Conservation (phyloP, 2,113 vertebrate genomes). For the Fregetta grallaria region DNA sequence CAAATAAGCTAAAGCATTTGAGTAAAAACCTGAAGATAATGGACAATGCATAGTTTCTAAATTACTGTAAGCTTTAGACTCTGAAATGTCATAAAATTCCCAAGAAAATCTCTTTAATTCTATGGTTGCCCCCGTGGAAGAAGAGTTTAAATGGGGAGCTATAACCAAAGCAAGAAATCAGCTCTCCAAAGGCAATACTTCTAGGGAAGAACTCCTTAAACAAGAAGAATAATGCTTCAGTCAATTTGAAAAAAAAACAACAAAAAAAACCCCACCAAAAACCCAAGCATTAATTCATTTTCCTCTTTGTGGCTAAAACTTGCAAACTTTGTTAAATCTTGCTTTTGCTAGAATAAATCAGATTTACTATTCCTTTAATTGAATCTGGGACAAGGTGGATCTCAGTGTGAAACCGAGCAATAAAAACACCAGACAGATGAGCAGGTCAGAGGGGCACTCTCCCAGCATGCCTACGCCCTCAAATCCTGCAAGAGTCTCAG, state of each 20-base stretch:
- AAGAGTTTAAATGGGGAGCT: neutral
- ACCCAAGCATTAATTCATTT: neutral
- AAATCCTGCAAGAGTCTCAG: neutral
- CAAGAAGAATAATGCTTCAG: neutral
- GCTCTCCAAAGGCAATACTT: neutral
- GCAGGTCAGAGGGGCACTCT: neutral
- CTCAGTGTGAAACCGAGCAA: neutral
- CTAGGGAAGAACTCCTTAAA: neutral
- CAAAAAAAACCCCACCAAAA: too few relatives aligned
- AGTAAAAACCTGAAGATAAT: neutral
- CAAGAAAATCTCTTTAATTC: neutral
- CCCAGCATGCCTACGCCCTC: rapidly evolving
- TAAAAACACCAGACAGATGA: neutral
- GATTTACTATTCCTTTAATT: neutral
- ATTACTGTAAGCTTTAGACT: neutral
- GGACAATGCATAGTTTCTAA: neutral
- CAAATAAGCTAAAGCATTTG: neutral
- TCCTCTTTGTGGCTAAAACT: neutral
- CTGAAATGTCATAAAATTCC: neutral
- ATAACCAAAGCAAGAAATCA: neutral
- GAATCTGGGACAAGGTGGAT: neutral
- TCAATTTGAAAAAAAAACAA: neutral
- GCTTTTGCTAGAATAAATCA: neutral
- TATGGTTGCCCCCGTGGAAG: neutral
- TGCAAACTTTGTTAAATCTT: neutral